phyloP scores from a whole-genome alignment of 2,113 vertebrate genomes.

The Ochotona princeps region DNA sequence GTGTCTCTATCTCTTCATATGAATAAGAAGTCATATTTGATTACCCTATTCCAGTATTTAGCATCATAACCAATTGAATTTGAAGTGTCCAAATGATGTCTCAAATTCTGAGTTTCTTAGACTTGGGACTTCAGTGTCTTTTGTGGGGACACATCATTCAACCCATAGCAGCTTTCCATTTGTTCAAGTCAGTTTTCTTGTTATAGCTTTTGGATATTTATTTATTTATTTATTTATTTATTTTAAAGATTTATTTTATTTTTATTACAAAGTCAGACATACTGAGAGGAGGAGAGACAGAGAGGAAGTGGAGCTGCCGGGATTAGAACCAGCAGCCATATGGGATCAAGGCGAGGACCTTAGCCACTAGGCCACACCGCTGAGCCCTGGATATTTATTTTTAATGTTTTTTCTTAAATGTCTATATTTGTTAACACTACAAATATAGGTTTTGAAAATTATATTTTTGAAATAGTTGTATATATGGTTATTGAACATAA shows the following conservation, averaged over 20 bases:
- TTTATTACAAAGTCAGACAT: too few relatives aligned
- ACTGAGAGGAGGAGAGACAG: too few relatives aligned
- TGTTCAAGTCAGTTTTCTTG: conserved; percentile 28
- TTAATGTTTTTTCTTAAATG: not conserved
- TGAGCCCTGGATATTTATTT: too few relatives aligned
- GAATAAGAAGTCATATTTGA: not conserved
- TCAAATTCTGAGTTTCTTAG: not conserved
- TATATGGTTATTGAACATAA: conserved; percentile 13
- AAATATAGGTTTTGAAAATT: not conserved
- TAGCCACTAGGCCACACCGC: too few relatives aligned
- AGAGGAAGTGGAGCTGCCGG: too few relatives aligned
- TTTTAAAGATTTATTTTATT: too few relatives aligned
- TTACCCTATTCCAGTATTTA: not conserved
- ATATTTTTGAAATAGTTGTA: not conserved
- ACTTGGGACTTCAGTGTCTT: not conserved
- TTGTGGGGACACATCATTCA: not conserved
- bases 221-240: not conserved
- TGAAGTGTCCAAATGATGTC: not conserved
- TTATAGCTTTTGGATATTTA: not conserved
- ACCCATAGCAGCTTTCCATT: not conserved
- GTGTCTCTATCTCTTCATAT: not conserved
- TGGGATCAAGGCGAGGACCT: too few relatives aligned
- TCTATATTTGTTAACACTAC: not conserved
- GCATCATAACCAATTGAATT: not conserved
- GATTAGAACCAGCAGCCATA: too few relatives aligned